phyloP scores from a whole-genome alignment of 53 echinoderm and acorn worm genomes.

The Mesocentrotus franciscanus region DNA sequence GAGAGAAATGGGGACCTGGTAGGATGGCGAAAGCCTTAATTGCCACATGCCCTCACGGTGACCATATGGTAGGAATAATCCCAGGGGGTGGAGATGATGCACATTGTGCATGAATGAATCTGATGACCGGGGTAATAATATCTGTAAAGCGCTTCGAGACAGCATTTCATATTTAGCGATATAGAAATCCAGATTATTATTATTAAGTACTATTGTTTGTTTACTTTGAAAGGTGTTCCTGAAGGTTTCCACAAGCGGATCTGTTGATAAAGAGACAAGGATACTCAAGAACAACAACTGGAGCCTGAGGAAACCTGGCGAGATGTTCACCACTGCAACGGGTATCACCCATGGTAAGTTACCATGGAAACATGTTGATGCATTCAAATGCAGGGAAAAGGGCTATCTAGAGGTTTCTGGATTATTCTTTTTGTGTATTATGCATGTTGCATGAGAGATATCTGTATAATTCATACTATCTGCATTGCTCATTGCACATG shows the following conservation, averaged over 20 bases:
- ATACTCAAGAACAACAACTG: conserved; percentile 35
- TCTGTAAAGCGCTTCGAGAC: no score
- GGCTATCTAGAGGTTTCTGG: not conserved
- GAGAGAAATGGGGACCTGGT: no score
- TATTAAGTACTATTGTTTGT: no score
- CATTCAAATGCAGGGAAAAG: no score
- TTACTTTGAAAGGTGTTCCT: conserved; percentile 73
- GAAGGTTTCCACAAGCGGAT: conserved; percentile 79
- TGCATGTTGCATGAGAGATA: not conserved
- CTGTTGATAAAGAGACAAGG: not conserved
- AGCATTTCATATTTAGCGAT: no score
- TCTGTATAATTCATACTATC: not conserved
- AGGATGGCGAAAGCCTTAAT: no score
- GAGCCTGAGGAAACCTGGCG: not conserved
- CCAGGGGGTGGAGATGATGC: no score
- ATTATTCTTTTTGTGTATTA: not conserved
- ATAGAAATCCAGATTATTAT: no score
- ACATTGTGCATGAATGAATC: no score
- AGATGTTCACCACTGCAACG: not conserved
- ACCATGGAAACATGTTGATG: not conserved
- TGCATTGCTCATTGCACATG: not conserved
- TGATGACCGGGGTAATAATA: no score
- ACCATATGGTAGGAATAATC: no score
- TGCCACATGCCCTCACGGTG: no score
- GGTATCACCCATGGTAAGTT: conserved; percentile 17